Evolutionary conservation across 2,113 vertebrate genomes (phyloP).

Genomic region (Chloropsis hardwickii): DNA sequence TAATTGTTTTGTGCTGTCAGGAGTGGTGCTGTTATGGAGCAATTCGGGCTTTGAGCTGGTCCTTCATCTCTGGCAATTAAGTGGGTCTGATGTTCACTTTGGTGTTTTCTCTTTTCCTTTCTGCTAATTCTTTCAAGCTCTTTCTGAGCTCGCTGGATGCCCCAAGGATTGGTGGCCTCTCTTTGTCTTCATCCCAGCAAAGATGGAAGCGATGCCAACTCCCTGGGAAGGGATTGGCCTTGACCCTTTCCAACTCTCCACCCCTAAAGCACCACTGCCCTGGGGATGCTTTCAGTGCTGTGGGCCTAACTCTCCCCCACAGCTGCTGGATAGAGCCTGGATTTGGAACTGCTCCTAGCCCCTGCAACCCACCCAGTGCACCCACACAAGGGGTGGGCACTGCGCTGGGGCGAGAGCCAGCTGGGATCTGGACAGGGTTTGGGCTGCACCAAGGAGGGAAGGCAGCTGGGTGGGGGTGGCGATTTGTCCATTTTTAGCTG

Average conservation of each 20-base stretch:
- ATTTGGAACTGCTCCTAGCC: neutral
- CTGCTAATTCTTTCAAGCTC: slow-evolving; percentile 12
- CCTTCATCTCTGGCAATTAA: slow-evolving; percentile 52
- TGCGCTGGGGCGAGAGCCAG: accelerated
- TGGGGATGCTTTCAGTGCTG: neutral
- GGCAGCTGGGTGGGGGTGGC: neutral
- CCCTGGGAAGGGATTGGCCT: neutral
- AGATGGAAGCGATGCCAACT: accelerated
- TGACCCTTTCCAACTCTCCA: neutral
- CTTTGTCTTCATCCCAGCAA: neutral
- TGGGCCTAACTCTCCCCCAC: neutral
- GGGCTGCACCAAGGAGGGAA: neutral
- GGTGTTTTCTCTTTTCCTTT: slow-evolving; percentile 29
- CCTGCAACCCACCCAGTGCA: accelerated
- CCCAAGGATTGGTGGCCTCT: neutral
- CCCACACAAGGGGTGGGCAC: accelerated
- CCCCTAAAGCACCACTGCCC: neutral
- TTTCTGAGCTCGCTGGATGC: neutral
- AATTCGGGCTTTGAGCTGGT: slow-evolving; percentile 29
- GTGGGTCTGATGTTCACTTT: slow-evolving; percentile 45
- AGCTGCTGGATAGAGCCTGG: neutral
- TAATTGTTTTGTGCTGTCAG: slow-evolving; percentile 53
- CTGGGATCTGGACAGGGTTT: neutral
- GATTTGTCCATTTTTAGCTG: neutral
- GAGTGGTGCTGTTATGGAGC: neutral